Percentiles rank a stretch among this genome's conserved stretches.
phyloP scores from a whole-genome alignment of 1,140 invertebrate species.

The Drosophila miranda region DNA sequence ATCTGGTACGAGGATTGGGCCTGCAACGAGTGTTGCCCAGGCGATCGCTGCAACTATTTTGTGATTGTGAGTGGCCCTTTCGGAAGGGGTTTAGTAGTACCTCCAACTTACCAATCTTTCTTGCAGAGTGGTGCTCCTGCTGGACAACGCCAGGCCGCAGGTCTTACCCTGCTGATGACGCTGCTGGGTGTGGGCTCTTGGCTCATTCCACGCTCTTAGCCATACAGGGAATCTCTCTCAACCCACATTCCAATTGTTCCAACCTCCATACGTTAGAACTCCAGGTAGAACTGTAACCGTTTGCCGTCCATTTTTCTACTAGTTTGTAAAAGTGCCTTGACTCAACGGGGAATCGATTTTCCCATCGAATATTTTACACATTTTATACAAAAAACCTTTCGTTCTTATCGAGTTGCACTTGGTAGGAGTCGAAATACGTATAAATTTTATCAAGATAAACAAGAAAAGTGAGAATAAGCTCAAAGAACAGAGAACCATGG shows the following conservation, averaged over 20 bases:
- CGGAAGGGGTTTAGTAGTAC: no score
- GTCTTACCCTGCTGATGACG: constrained; percentile 4
- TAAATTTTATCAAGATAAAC: no score
- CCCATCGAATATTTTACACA: constrained; percentile 25
- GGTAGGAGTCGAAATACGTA: no score
- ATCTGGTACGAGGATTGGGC: constrained; percentile 99
- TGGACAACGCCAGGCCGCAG: background rate
- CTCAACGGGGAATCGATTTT: background rate
- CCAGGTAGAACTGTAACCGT: no score
- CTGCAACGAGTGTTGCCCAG: constrained; percentile 98
- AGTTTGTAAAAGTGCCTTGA: constrained; percentile 56
- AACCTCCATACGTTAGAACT: background rate
- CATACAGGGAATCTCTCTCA: constrained; percentile 1
- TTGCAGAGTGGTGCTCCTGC: constrained; percentile 53
- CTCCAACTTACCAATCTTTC: background rate
- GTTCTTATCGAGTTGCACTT: no score
- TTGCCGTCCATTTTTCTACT: constrained; percentile 35
- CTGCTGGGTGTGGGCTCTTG: constrained; percentile 25
- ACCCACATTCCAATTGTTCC: constrained; percentile 18
- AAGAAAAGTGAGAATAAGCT: no score
- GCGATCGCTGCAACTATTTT: constrained; percentile 98
- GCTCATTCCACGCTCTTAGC: constrained; percentile 22
- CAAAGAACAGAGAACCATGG: no score
- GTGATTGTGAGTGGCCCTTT: constrained; percentile 91
- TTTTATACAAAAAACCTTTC: background rate